Evolutionary conservation across 2,113 vertebrate species (phyloP).

Genomic region (Chlorocebus sabaeus): DNA sequence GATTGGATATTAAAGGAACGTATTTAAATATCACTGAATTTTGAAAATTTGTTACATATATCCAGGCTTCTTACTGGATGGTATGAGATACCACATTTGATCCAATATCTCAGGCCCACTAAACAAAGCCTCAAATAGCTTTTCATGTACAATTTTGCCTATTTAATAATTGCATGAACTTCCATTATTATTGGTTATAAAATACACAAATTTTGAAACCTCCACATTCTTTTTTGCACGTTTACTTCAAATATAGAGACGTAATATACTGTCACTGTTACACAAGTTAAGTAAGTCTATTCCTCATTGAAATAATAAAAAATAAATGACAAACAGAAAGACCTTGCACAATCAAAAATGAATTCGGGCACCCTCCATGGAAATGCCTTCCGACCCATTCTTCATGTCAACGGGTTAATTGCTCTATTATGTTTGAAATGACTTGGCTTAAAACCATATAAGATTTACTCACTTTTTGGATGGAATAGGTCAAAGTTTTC

Average conservation of each 20-base stretch:
- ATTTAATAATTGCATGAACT: background rate
- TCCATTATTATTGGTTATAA: background rate
- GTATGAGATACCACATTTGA: background rate
- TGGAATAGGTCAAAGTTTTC: background rate
- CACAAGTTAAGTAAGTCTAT: slow-evolving; percentile 8
- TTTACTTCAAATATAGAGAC: background rate
- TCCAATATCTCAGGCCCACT: background rate
- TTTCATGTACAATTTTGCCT: background rate
- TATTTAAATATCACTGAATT: background rate
- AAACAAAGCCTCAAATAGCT: background rate
- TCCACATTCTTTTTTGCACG: background rate
- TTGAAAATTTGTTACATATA: background rate
- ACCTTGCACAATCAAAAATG: background rate
- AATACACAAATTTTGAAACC: background rate
- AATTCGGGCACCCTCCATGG: background rate
- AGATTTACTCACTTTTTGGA: background rate
- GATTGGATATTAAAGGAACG: background rate
- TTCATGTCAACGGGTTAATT: background rate
- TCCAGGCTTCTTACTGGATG: background rate
- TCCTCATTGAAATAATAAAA: background rate
- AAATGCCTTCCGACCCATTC: background rate
- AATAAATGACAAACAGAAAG: background rate
- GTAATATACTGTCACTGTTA: background rate
- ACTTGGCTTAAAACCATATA: slow-evolving; percentile 27
- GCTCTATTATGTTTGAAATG: background rate